These are phyloP conservation scores for Apamea sordens DNA, from an alignment of 2,888 invertebrate genomes.

Conservation along the genomic window DNA sequence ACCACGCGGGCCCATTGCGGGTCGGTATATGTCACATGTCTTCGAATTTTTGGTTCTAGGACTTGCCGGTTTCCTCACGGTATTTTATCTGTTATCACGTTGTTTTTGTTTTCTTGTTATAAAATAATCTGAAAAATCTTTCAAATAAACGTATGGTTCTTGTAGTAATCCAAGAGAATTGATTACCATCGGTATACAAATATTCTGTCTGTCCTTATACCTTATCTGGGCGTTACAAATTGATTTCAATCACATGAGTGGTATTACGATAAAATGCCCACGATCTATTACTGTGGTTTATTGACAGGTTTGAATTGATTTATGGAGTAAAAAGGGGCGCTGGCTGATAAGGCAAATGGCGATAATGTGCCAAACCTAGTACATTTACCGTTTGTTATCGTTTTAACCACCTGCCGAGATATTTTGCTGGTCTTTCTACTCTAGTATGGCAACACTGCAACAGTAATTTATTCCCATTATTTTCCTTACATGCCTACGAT, in stretches of 20 bases:
- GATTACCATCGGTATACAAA: background rate
- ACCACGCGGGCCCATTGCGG: no score
- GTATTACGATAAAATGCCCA: slow-evolving; percentile 30
- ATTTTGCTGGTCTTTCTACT: background rate
- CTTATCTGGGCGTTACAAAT: slow-evolving; percentile 37
- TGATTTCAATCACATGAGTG: slow-evolving; percentile 56
- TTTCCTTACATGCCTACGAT: no score
- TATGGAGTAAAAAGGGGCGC: slow-evolving; percentile 1
- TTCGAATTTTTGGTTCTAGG: no score
- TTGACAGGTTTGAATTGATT: slow-evolving; percentile 39
- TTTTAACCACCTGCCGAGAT: background rate
- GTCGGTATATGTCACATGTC: no score
- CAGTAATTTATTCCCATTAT: background rate
- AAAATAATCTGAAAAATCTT: background rate
- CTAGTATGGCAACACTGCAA: background rate
- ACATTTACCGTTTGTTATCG: background rate
- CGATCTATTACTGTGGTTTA: background rate
- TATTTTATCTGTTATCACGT: no score
- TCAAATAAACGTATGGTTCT: background rate
- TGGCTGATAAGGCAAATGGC: slow-evolving; percentile 2
- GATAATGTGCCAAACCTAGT: background rate
- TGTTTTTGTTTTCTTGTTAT: no score
- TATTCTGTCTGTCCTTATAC: slow-evolving; percentile 15
- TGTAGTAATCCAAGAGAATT: slow-evolving; percentile 17
- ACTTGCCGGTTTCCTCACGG: no score